Evolutionary conservation across 2,113 vertebrate genomes (phyloP), one percentile per base, ranked within the genome.

Genomic region (Poecilia latipinna): DNA sequence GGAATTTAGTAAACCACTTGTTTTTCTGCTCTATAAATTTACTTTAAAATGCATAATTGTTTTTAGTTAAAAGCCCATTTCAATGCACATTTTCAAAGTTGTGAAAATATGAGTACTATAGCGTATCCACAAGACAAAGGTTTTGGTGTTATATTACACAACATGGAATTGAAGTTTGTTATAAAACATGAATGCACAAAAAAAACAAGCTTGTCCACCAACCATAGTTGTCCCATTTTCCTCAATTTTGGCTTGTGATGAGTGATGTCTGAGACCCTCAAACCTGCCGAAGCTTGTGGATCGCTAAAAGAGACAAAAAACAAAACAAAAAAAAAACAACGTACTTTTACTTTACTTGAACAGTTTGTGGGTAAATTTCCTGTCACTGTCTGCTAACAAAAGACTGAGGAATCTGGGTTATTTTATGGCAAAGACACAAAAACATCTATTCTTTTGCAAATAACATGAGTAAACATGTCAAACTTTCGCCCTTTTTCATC

Each of bases 201-300:
- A 1, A 64, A 48, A 67, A 35, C 15, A 74, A 74, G 39, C 13
- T 68, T 22, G 70, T 72, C 4, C 62, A 92, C 83, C 51, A 79
- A 93, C 95, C 95, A 61, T 72, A n/a, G 89, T 81, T 78, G 94
- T 92, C 88, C 85, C 86, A 82, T 93, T 91, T 77, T 96, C 96
- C 72, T 96, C 94, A 54, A 88, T 68, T 75, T 94, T 96, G 61
- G 92, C 86, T 62, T 79, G 51, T 0, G 95, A 91, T 3, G 93
- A 72, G 6, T 92, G 92, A 61, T 95, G 92, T 75, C 91, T 95
- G 85, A 94, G 93, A 8, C 91, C 91, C 32, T 98, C 96, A 75
- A 98, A 97, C 79, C 79, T 95, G 74, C 96, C 96, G 75, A 97
- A 97, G 86, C 97, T 98, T 42, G 95, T 96, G 10, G 96, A 95